phyloP scores from a whole-genome alignment of 1,140 invertebrate species.

The Dysdera silvatica region DNA sequence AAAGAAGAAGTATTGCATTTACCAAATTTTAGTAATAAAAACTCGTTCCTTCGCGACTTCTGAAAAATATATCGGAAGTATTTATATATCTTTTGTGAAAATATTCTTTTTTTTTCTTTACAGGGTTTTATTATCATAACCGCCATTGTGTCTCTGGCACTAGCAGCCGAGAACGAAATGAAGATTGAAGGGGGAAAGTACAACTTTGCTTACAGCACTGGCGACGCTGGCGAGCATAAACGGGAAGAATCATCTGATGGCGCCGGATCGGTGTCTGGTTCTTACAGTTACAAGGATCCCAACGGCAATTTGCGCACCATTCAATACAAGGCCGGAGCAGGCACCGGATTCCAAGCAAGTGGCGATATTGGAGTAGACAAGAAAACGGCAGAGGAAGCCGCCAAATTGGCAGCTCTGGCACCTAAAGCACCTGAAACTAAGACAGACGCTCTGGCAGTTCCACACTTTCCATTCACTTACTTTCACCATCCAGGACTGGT shows the following conservation, averaged over 20 bases:
- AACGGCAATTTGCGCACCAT: conserved; percentile 70
- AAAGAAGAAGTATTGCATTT: too few relatives aligned
- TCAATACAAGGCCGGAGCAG: conserved; percentile 49
- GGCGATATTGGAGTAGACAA: conserved; percentile 32
- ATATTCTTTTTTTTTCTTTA: too few relatives aligned
- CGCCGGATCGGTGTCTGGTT: conserved; percentile 70
- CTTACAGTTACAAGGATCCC: conserved; percentile 72
- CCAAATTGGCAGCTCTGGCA: conserved; percentile 26
- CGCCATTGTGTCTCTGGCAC: too few relatives aligned
- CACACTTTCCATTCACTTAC: conserved; percentile 16
- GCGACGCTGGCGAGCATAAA: conserved; percentile 63
- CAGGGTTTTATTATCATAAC: too few relatives aligned
- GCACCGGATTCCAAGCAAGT: conserved; percentile 19
- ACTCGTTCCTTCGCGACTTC: too few relatives aligned
- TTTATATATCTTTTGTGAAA: too few relatives aligned
- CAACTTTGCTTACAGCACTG: conserved; percentile 64
- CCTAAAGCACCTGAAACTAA: conserved; percentile 25
- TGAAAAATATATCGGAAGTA: too few relatives aligned
- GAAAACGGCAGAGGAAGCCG: conserved; percentile 26
- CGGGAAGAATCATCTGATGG: conserved; percentile 64
- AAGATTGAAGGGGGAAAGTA: conserved; percentile 49
- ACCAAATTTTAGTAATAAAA: too few relatives aligned
- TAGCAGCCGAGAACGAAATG: conserved; percentile 3
- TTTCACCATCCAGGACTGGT: too few relatives aligned
- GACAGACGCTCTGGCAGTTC: conserved; percentile 6